Evolutionary conservation across 64 coral and sea anemone genomes (phyloP), one percentile per base, ranked within the genome.

Genomic region (Montipora capricornis): DNA sequence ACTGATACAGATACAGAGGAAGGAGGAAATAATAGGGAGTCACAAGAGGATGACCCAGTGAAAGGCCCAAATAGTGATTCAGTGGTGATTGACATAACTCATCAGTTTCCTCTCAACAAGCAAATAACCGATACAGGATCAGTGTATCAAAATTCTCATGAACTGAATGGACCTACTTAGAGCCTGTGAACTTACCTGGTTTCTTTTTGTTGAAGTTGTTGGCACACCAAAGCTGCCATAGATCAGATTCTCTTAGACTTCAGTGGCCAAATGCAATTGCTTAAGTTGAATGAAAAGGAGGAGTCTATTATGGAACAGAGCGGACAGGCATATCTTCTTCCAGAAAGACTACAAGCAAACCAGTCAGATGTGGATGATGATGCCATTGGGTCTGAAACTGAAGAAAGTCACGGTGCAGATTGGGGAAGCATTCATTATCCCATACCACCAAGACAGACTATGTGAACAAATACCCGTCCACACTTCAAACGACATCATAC

Each of bases 1-100:
- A 82, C 87, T 29, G 93, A 95, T 48, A 78, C 79, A 83, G 87
- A 84, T 50, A 20, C 89, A 89, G 93, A 89, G 19, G 77, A 64
- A 0, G 26, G 17, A 84, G 44, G 83, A 17, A 15, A 26, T 53
- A 29, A 62, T 15, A 75, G n/a, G 67, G 58, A 61, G 11, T 64
- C 24, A 47, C 20, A 79, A 80, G 16, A 53, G 6, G 24, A 85
- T 77, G 20, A 37, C 20, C 57, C 44, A 67, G 74, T 64, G 8
- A 59, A 78, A 52, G 22, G 26, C 19, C 76, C 15, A 47, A 61
- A 61, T 45, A 8, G 6, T n/a, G 73, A 93, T 76, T 45, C 48
- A 85, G 26, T 4, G 17, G 20, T n/a, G 17, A 46, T 59, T 55
- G 90, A 85, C 8, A 78, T 66, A n/a, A 22, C 59, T 52, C 75